Conservation (phyloP, 1,140 invertebrate genomes). For the Formica selysi region DNA sequence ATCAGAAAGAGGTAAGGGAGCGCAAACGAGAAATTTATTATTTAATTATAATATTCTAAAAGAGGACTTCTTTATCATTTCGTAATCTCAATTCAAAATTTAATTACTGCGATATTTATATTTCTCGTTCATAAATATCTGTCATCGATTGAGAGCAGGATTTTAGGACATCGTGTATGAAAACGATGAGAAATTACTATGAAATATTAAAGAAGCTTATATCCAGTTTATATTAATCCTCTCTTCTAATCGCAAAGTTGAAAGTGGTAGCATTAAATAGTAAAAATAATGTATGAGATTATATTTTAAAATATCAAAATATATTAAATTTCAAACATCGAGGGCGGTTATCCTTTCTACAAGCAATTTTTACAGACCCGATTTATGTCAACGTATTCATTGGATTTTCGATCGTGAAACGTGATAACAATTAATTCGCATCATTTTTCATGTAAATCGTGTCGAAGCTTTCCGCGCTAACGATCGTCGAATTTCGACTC, state of each 20-base stretch:
- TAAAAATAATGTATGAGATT: constrained; percentile 28
- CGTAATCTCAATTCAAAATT: neutral
- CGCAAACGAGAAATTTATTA: neutral
- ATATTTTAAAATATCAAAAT: neutral
- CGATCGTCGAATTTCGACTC: constrained; percentile 14
- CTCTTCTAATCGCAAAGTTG: constrained; percentile 5
- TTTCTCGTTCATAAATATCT: too few relatives aligned
- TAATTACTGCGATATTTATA: neutral
- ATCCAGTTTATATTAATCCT: neutral
- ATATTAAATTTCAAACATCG: constrained; percentile 5
- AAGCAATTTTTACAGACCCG: neutral
- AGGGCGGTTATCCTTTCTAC: neutral
- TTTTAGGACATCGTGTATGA: neutral
- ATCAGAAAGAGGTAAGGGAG: neutral
- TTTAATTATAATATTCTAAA: neutral
- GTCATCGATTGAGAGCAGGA: neutral
- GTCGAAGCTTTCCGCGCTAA: neutral
- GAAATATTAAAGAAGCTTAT: constrained; percentile 22
- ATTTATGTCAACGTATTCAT: constrained; percentile 12
- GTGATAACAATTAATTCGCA: constrained; percentile 7
- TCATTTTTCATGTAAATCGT: constrained; percentile 17
- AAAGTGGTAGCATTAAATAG: neutral
- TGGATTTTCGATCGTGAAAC: neutral
- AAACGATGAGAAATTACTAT: neutral
- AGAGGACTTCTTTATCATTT: neutral